Conservation (phyloP, 2,888 invertebrate species). For the Crepidodera aurea region DNA sequence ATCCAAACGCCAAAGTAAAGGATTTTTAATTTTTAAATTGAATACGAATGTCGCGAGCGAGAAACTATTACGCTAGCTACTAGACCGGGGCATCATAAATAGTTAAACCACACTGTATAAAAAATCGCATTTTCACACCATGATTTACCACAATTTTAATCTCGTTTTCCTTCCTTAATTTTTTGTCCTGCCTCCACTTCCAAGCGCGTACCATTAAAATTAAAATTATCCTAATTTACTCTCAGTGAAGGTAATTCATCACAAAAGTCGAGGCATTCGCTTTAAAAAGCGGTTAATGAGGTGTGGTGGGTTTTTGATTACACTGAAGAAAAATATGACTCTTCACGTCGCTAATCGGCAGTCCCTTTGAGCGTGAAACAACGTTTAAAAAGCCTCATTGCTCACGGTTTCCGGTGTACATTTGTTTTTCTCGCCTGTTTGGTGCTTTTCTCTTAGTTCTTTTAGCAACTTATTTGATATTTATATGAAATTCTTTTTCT, state of each 20-base stretch:
- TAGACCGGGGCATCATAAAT: too few species aligned
- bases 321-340: constrained; percentile 21
- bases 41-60: too few species aligned
- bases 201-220: constrained; percentile 3
- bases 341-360: constrained; percentile 13
- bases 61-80: too few species aligned
- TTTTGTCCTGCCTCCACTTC: neutral
- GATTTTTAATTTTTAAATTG: too few species aligned
- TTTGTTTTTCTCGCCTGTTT: neutral
- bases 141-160: constrained; percentile 8
- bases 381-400: constrained; percentile 17
- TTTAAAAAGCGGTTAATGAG: constrained; percentile 29
- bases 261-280: constrained; percentile 20
- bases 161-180: neutral
- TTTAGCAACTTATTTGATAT: neutral
- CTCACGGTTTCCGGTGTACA: constrained; percentile 1
- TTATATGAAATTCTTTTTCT: too few species aligned
- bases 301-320: constrained; percentile 28
- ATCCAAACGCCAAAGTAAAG: too few species aligned
- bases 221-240: constrained; percentile 24
- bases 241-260: constrained; percentile 17
- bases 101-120: too few species aligned
- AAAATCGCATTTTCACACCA: neutral
- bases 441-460: neutral
- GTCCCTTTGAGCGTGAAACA: constrained; percentile 8